phyloP scores from a whole-genome alignment of 2,888 invertebrate species.

The Hypomecis atomaria region DNA sequence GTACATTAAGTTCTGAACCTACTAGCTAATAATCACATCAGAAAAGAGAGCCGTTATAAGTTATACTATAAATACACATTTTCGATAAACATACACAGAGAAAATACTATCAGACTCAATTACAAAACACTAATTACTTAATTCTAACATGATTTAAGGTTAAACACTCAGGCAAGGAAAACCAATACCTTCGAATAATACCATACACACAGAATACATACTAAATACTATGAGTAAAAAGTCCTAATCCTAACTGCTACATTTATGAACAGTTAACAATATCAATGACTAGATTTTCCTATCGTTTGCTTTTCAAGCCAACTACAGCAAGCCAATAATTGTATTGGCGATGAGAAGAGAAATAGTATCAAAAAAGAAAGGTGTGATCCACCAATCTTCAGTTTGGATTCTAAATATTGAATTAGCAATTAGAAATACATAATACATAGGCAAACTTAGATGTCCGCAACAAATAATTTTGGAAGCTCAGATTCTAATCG shows the following conservation, averaged over 20 bases:
- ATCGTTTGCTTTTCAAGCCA: conserved; percentile 53
- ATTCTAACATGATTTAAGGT: conserved; percentile 47
- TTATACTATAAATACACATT: conserved; percentile 1
- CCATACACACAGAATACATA: conserved; percentile 41
- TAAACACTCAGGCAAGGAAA: conserved; percentile 62
- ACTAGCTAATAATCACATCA: neutral
- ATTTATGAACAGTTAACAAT: conserved; percentile 22
- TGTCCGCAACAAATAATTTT: conserved; percentile 85
- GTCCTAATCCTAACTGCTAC: conserved; percentile 8
- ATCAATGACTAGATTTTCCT: conserved; percentile 52
- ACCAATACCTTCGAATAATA: conserved; percentile 46
- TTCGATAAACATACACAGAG: neutral
- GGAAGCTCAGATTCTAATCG: conserved; percentile 90
- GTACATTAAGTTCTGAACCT: neutral
- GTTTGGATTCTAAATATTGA: neutral
- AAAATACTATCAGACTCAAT: conserved; percentile 35
- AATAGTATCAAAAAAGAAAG: conserved; percentile 23
- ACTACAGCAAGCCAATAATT: conserved; percentile 59
- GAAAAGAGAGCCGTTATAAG: neutral
- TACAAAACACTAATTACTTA: conserved; percentile 35
- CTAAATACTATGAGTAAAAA: conserved; percentile 22
- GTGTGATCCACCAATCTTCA: neutral
- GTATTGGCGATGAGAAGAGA: conserved; percentile 37
- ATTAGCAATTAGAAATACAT: neutral
- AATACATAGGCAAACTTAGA: conserved; percentile 46